A percentile compares a stretch with the other conserved stretches of the same genome.
Conservation (phyloP, 1,140 invertebrate species). For the Aphidius ervi region DNA sequence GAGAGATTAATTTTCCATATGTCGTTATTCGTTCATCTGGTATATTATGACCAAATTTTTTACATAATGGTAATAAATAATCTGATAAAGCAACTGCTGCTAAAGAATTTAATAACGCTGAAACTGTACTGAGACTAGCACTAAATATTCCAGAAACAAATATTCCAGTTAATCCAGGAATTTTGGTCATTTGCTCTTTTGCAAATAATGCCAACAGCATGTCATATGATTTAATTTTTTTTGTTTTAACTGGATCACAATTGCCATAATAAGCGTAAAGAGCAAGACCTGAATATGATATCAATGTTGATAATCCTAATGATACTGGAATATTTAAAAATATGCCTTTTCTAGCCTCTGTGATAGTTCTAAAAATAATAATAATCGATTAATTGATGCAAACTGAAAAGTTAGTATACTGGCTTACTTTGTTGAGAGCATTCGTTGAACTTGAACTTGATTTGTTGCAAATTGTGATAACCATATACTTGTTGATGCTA, state of each 20-base stretch:
- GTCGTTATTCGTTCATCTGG: slow-evolving; percentile 46
- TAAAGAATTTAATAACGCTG: slow-evolving; percentile 79
- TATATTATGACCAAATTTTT: slow-evolving; percentile 27
- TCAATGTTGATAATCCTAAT: slow-evolving; percentile 59
- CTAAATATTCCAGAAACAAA: slow-evolving; percentile 60
- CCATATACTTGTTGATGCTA: slow-evolving; percentile 70
- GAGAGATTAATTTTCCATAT: slow-evolving; percentile 58
- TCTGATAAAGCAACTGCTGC: slow-evolving; percentile 83
- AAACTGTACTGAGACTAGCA: slow-evolving; percentile 81
- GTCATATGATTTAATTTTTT: slow-evolving; percentile 51
- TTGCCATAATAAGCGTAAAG: slow-evolving; percentile 70
- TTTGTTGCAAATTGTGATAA: slow-evolving; percentile 77
- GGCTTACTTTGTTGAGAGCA: slow-evolving; percentile 43
- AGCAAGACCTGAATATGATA: slow-evolving; percentile 69
- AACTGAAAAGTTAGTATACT: not conserved
- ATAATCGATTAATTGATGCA: no score
- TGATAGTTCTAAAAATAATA: slow-evolving; percentile 42
- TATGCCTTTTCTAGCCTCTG: slow-evolving; percentile 60
- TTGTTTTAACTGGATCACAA: slow-evolving; percentile 69
- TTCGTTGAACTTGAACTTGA: slow-evolving; percentile 57
- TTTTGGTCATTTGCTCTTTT: slow-evolving; percentile 63
- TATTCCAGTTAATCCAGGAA: slow-evolving; percentile 64
- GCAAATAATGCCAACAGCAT: slow-evolving; percentile 59
- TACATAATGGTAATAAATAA: slow-evolving; percentile 59
- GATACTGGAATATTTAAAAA: slow-evolving; percentile 67